Evolutionary conservation across 2,113 vertebrate species (phyloP), one percentile per base, ranked within the genome.

Genomic region (Rafetus swinhoei): DNA sequence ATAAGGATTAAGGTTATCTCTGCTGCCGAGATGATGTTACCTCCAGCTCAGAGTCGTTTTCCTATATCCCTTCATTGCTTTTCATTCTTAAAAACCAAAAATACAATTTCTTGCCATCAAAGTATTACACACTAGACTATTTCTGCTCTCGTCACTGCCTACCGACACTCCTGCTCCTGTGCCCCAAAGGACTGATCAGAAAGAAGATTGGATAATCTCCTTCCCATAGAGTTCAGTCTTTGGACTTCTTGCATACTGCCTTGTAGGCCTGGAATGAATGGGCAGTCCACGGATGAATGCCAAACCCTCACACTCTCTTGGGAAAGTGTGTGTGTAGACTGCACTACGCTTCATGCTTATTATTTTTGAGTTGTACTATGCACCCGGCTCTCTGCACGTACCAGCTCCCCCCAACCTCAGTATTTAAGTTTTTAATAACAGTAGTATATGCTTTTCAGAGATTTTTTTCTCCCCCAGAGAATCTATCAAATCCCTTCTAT

Each of bases 281-380:
- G 22, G 21, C 21, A 53, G 15, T 53, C 3, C 1, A 39, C 2
- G 7, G 25, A 81, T 1, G 4, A 53, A 60, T 21, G 1, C 6
- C 62, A 9, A 39, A 54, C 0, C 9, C 45, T 2, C 7, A 16
- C 25, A 29, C 25, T 19, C 55, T 15, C 22, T 53, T 6, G 9
- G 35, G 32, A 7, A 56, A 15, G 1, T 0, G 27, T 29, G 62
- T 0, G 15, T 6, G 15, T 45, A 9, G 25, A 84, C 65, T 13
- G 53, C 1, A 7, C 3, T 1, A 35, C 9, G 6, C 0, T 5
- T 9, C 1, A 1, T 0, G 12, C 83, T 19, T 54, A 29, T 55
- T 12, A 39, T 62, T 32, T 59, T 8, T 53, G 54, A 13, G 4
- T 14, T 50, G 72, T 45, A 45, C 45, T 7, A 45, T 45, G 45